A percentile compares a stretch with the other conserved stretches of the same genome.
phyloP scores from a whole-genome alignment of 2,797 vertebrate species.

The Liparis tanakae region DNA sequence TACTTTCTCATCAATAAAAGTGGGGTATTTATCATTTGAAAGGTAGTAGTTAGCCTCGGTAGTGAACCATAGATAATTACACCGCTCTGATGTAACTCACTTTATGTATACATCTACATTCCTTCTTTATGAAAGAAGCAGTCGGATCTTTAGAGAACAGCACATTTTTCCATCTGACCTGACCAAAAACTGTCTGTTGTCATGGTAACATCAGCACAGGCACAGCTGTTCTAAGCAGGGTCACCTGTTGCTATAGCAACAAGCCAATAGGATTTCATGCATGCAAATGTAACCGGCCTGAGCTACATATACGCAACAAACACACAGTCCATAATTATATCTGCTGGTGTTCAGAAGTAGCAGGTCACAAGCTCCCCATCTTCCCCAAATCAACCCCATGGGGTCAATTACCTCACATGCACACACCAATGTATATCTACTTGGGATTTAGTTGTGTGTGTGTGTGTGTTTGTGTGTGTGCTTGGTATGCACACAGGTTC shows the following conservation, averaged over 20 bases:
- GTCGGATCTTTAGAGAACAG: constrained; percentile 5
- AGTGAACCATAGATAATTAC: constrained; percentile 23
- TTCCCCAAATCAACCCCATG: constrained; percentile 27
- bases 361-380: constrained; percentile 35
- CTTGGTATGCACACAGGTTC: background rate
- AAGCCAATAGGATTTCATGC: constrained; percentile 46
- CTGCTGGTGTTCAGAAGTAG: constrained; percentile 30
- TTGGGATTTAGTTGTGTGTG: background rate
- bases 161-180: constrained; percentile 36
- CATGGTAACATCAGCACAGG: constrained; percentile 56
- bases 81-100: constrained; percentile 16
- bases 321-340: constrained; percentile 38
- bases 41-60: constrained; percentile 35
- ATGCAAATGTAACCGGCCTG: constrained; percentile 29
- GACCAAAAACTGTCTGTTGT: constrained; percentile 50
- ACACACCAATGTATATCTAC: too few relatives aligned
- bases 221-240: constrained; percentile 56
- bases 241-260: constrained; percentile 69
- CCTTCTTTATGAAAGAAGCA: background rate
- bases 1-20: constrained; percentile 18
- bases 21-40: constrained; percentile 27
- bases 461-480: background rate
- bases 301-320: constrained; percentile 38
- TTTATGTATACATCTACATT: background rate
- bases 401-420: constrained; percentile 5